Conservation (phyloP, 1,140 invertebrate genomes). For the Drosophila miranda region DNA sequence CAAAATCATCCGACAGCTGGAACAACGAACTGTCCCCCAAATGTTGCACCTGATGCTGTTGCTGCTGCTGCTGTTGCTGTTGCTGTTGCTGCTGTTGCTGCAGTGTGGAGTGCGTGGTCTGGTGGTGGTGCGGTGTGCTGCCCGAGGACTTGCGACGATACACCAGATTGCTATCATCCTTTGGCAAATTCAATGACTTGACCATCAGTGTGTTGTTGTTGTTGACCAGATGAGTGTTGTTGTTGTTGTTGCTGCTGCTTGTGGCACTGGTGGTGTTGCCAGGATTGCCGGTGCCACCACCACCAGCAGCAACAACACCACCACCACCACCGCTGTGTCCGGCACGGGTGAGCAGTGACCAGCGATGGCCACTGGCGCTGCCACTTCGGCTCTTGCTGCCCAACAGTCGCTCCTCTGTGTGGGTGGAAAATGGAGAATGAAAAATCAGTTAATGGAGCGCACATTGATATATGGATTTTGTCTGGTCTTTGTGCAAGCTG, state of each 20-base stretch:
- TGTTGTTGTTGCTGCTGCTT: slow-evolving; percentile 57
- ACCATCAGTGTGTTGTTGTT: slow-evolving; percentile 79
- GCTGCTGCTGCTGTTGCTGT: slow-evolving; percentile 44
- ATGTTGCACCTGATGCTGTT: slow-evolving; percentile 40
- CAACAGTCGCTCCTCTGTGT: slow-evolving; percentile 64
- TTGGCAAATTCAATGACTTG: slow-evolving; percentile 77
- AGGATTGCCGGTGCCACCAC: neutral
- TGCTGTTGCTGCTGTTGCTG: slow-evolving; percentile 41
- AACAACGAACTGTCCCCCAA: slow-evolving; percentile 60
- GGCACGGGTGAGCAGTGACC: slow-evolving; percentile 68
- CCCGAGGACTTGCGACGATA: slow-evolving; percentile 85
- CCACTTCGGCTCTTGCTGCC: slow-evolving; percentile 72
- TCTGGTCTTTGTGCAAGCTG: neutral
- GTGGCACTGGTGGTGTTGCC: slow-evolving; percentile 1
- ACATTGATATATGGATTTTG: slow-evolving; percentile 8
- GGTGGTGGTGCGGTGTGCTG: slow-evolving; percentile 82
- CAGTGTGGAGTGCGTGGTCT: slow-evolving; percentile 24
- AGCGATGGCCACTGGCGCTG: slow-evolving; percentile 72
- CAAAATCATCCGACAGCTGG: slow-evolving; percentile 74
- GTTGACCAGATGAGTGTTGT: slow-evolving; percentile 59
- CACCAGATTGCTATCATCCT: slow-evolving; percentile 84
- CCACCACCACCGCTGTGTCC: slow-evolving; percentile 7
- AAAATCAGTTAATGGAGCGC: slow-evolving; percentile 6
- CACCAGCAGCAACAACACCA: neutral
- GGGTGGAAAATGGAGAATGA: slow-evolving; percentile 7